Conservation (phyloP, 2,113 vertebrate species). For the Scopus umbretta region DNA sequence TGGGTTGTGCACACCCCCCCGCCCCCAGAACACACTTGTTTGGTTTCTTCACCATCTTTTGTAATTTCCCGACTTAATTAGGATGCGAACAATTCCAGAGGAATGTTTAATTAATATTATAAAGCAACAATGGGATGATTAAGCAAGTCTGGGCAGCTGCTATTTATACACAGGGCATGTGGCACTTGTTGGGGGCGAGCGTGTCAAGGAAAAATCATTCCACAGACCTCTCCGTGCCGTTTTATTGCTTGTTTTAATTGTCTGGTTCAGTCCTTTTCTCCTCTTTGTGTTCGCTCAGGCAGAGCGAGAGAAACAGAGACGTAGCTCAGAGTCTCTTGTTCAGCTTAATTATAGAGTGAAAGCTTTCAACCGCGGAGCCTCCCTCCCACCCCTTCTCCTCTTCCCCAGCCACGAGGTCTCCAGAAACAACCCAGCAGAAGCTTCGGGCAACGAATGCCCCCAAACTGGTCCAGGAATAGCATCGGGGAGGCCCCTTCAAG, state of each 20-base stretch:
- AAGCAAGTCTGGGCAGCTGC: slow-evolving; percentile 46
- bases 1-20: background rate
- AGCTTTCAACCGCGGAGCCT: background rate
- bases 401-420: background rate
- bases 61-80: slow-evolving; percentile 28
- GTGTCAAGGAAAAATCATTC: background rate
- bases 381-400: background rate
- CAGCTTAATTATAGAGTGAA: background rate
- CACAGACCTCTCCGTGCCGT: background rate
- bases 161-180: slow-evolving; percentile 42
- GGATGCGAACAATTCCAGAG: slow-evolving; percentile 43
- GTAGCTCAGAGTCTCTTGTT: background rate
- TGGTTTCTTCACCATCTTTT: slow-evolving; percentile 11
- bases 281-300: slow-evolving; percentile 8
- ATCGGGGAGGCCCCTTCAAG: background rate
- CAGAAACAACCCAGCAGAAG: background rate
- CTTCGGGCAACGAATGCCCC: background rate
- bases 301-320: background rate
- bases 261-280: background rate
- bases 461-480: background rate
- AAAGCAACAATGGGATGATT: slow-evolving; percentile 55
- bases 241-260: slow-evolving; percentile 19
- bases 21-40: background rate
- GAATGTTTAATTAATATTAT: slow-evolving; percentile 66
- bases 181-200: background rate